Percentiles rank a stretch among this genome's conserved stretches.
Conservation (phyloP, 2,113 vertebrate species). For the Pteronura brasiliensis region DNA sequence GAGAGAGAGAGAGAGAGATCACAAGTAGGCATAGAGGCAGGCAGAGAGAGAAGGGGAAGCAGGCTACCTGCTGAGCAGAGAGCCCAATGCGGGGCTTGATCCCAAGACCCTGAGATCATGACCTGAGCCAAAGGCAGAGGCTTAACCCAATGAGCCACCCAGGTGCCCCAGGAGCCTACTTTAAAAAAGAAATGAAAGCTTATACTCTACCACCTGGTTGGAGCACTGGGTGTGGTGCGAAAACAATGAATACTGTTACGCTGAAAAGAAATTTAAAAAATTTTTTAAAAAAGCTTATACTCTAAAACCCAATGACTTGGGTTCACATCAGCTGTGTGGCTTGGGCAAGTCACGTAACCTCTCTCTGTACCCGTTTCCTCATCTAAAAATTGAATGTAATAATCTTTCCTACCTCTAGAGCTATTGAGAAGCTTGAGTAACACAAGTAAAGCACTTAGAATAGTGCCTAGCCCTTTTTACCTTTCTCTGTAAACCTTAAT, state of each 20-base stretch:
- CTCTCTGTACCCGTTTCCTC: neutral
- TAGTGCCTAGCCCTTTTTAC: neutral
- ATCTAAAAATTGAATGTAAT: neutral
- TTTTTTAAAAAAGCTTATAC: neutral
- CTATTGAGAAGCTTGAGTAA: constrained; percentile 8
- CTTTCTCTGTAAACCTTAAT: constrained; percentile 4
- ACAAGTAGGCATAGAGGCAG: too few relatives aligned
- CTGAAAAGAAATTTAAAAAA: too few relatives aligned
- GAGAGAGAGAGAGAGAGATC: too few relatives aligned
- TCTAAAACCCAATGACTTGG: neutral
- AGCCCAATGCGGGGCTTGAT: too few relatives aligned
- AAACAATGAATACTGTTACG: too few relatives aligned
- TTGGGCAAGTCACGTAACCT: neutral
- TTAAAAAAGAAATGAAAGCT: neutral
- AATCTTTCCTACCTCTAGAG: neutral
- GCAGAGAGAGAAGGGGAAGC: too few relatives aligned
- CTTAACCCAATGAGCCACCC: too few relatives aligned
- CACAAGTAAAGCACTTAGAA: neutral
- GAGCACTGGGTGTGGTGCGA: too few relatives aligned
- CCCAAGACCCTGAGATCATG: too few relatives aligned
- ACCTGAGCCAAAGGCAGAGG: too few relatives aligned
- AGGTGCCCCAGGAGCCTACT: neutral
- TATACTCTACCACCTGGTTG: neutral
- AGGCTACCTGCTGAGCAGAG: too few relatives aligned
- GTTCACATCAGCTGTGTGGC: neutral